These are phyloP conservation scores for Engraulis encrasicolus DNA, from an alignment of 2,113 vertebrate genomes.

Conservation along the genomic window DNA sequence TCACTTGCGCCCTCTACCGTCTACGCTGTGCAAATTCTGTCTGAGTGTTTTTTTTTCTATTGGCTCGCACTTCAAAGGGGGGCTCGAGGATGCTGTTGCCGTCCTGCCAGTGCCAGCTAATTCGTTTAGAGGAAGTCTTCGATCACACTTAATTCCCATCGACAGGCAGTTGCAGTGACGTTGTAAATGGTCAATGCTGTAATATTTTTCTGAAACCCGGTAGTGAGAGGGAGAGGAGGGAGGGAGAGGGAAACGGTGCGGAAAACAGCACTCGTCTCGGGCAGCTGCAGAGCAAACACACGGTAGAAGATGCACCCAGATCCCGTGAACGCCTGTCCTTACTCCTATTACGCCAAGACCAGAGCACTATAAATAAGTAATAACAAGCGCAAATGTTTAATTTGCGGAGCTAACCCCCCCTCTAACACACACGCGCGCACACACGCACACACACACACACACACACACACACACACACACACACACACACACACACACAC, in stretches of 20 bases:
- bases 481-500: no score
- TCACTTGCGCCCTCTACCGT: conserved; percentile 74
- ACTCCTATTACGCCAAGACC: conserved; percentile 54
- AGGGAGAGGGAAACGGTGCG: not conserved
- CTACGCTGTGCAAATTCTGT: conserved; percentile 21
- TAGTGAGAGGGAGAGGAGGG: not conserved
- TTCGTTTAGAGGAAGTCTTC: not conserved
- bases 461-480: no score
- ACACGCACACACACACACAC: no score
- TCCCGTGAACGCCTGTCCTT: conserved; percentile 48
- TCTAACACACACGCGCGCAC: no score
- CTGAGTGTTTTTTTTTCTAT: not conserved
- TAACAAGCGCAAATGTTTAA: conserved; percentile 53
- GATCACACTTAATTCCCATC: not conserved
- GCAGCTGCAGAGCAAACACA: not conserved
- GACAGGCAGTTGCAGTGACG: not conserved
- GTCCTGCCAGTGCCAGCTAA: not conserved
- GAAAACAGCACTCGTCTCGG: conserved; percentile 4
- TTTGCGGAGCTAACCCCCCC: conserved; percentile 43
- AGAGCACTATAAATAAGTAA: conserved; percentile 58
- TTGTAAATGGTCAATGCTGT: not conserved
- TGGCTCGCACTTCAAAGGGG: not conserved
- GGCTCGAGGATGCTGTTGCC: conserved; percentile 17
- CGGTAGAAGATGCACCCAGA: conserved; percentile 45
- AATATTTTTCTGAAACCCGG: not conserved